These are phyloP conservation scores for Glomeris maerens DNA, from an alignment of 1,140 invertebrate species.

Conservation along the genomic window DNA sequence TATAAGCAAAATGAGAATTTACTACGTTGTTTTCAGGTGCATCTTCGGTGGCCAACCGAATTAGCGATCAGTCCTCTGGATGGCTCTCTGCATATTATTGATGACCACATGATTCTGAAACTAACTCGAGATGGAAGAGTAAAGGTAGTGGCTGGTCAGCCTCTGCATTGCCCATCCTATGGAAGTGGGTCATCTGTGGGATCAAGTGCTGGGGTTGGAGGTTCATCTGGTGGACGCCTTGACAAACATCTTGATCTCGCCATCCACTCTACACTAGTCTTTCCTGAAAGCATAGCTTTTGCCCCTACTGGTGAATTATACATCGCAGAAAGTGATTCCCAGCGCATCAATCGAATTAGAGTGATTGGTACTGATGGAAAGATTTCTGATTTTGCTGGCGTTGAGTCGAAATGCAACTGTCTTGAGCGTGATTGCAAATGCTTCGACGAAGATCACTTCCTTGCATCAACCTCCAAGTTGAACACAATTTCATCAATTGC, in stretches of 20 bases:
- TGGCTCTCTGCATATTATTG: constrained; percentile 85
- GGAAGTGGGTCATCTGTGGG: constrained; percentile 21
- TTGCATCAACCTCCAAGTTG: constrained; percentile 83
- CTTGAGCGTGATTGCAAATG: constrained; percentile 67
- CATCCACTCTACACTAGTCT: constrained; percentile 73
- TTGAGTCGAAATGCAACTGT: constrained; percentile 89
- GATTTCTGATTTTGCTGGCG: constrained; percentile 79
- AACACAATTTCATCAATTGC: constrained; percentile 85
- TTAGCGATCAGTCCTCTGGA: constrained; percentile 85
- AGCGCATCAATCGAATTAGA: constrained; percentile 78
- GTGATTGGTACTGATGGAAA: constrained; percentile 83
- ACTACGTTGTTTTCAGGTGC: constrained; percentile 41
- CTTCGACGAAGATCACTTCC: constrained; percentile 75
- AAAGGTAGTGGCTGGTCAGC: constrained; percentile 79
- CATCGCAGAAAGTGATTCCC: constrained; percentile 87
- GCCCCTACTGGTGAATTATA: constrained; percentile 86
- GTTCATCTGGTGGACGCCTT: constrained; percentile 36
- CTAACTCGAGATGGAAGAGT: constrained; percentile 77
- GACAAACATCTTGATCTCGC: constrained; percentile 50
- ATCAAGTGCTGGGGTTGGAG: constrained; percentile 40
- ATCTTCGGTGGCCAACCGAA: constrained; percentile 86
- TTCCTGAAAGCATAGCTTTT: constrained; percentile 87
- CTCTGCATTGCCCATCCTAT: constrained; percentile 71
- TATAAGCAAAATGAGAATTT: constrained; percentile 1
- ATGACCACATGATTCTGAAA: constrained; percentile 87